Evolutionary conservation across 2,113 vertebrate genomes (phyloP).

Genomic region (Burhinus oedicnemus): DNA sequence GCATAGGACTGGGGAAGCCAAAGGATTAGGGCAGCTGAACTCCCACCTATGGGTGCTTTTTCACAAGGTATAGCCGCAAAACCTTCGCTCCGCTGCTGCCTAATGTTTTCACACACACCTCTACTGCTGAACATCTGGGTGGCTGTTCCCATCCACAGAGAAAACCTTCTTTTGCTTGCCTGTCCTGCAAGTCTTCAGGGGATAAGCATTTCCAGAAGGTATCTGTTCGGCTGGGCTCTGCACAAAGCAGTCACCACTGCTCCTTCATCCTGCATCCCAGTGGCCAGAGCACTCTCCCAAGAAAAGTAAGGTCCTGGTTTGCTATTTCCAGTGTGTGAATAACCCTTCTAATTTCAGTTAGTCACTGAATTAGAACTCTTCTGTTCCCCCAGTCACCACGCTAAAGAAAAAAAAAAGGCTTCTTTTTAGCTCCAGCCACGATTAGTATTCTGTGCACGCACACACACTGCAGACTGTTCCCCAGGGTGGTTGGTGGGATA

Average conservation of each 20-base stretch:
- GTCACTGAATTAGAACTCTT: neutral
- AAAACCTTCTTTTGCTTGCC: neutral
- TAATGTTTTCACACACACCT: neutral
- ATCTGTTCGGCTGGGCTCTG: neutral
- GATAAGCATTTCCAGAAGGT: neutral
- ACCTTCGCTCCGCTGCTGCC: neutral
- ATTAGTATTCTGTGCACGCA: neutral
- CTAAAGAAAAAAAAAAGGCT: neutral
- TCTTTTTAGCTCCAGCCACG: neutral
- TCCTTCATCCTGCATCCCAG: neutral
- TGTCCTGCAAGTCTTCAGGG: neutral
- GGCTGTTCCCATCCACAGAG: neutral
- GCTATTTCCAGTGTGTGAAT: neutral
- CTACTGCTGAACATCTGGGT: neutral
- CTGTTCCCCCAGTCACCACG: neutral
- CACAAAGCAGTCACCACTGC: neutral
- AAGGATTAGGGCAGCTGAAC: neutral
- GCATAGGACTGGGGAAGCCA: neutral
- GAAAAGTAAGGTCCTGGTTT: neutral
- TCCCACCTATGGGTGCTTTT: neutral
- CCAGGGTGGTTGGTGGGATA: neutral
- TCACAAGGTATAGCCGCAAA: neutral
- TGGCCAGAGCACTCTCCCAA: neutral
- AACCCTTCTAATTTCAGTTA: neutral
- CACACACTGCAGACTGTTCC: neutral